Base-by-base conservation (phyloP, 2,888 invertebrate genomes). In the Drosophila nigricruria region DNA sequence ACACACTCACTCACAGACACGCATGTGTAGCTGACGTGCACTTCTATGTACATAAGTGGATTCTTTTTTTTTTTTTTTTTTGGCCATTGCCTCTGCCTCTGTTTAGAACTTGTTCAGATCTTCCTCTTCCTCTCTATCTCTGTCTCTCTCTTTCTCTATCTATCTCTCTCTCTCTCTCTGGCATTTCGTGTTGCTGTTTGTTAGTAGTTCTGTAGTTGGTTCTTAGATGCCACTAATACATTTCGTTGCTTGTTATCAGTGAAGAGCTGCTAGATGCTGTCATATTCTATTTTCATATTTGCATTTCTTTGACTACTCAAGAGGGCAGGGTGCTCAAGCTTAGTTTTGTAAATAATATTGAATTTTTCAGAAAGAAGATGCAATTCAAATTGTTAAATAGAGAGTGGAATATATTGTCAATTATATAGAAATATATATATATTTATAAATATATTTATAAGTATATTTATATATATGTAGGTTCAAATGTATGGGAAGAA, bases 31-130 rank as follows among this genome's bases (percentile, higher is more conserved):
- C 76, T 70, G 73, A 79, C 77, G 86, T 82, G 86, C 86, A 84
- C 83, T 86, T 70, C 68, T 70, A 65, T 78, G 42, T 32, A 56
- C 56, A 69, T 88, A 80, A 85, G 88, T 80, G 88, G 76, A 80
- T 88, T 86, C 80, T 77, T 20, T 76, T 49, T 86, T 80, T 79
- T 82, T 85, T 82, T 79, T 47, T 86, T 43, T 80, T 47, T 86
- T 47, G 76, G 76, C 73, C 76, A 70, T 53, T 67, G 69, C 65
- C 56, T 59, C 73, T 52, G 52, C 23, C 23, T 52, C 64, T 67
- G 72, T 70, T 70, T 70, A 64, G 72, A 72, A 75, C 67, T 50
- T 52, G 27, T 54, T 59, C 36, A 63, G 45, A 27, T 50, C 47
- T 34, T 18, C 34, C 34, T 32, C 25, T 14, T 1, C 2, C 36